phyloP scores from a whole-genome alignment of 92 coral and sea anemone species.

The Palythoa grandiflora region DNA sequence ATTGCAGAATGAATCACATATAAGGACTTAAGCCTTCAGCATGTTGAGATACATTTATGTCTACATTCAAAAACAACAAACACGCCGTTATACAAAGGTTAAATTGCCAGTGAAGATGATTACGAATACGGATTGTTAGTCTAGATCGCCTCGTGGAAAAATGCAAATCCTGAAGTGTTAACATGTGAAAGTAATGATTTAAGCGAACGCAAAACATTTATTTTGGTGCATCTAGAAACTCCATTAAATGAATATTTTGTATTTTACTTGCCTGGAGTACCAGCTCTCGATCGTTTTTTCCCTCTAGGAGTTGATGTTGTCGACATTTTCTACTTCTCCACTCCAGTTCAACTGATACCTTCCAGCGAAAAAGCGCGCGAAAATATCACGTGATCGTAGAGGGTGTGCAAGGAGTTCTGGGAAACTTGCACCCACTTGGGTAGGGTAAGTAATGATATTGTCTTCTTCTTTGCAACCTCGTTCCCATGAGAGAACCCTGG shows the following conservation, averaged over 20 bases:
- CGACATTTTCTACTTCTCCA: constrained; percentile 71
- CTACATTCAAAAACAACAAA: not conserved
- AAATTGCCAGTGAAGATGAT: too few species aligned
- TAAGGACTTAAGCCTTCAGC: not conserved
- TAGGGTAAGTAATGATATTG: not conserved
- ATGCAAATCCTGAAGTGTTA: not conserved
- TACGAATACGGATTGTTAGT: not conserved
- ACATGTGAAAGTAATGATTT: not conserved
- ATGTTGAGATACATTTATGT: not conserved
- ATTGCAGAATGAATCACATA: not conserved
- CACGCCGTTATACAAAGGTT: not conserved
- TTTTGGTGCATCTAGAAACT: not conserved
- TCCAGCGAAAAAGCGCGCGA: constrained; percentile 94
- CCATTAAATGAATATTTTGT: not conserved
- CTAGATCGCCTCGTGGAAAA: not conserved
- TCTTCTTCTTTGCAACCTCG: not conserved
- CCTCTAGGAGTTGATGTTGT: constrained; percentile 86
- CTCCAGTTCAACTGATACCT: constrained; percentile 22
- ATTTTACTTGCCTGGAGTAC: constrained; percentile 75
- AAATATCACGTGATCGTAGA: constrained; percentile 65
- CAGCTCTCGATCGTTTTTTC: constrained; percentile 89
- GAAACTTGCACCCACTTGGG: not conserved
- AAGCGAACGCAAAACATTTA: not conserved
- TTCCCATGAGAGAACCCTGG: too few species aligned
- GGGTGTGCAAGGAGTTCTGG: constrained; percentile 42